Evolutionary conservation across 2,888 invertebrate genomes (phyloP).

Genomic region (Augochlorella aurata): DNA sequence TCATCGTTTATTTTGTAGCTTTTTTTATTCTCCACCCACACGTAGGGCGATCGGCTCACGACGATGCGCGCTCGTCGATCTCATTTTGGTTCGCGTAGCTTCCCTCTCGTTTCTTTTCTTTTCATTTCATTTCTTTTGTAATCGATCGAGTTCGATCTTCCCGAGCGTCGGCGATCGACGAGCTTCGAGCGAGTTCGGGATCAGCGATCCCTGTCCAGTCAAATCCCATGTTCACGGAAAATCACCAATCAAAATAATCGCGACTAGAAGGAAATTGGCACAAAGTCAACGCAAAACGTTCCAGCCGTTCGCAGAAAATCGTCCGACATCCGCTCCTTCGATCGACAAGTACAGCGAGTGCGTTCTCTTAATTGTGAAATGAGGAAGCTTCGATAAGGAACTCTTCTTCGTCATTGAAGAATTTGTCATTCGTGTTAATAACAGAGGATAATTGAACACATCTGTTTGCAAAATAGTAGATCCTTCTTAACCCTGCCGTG

Average conservation of each 20-base stretch:
- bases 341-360: neutral
- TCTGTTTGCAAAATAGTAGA: neutral
- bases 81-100: neutral
- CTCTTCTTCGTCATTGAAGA: neutral
- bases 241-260: neutral
- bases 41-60: slow-evolving; percentile 50
- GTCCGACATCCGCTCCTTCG: too few relatives aligned
- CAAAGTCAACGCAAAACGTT: neutral
- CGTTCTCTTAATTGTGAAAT: neutral
- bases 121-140: too few relatives aligned
- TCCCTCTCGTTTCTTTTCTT: neutral
- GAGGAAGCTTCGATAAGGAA: neutral
- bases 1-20: neutral
- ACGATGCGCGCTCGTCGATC: slow-evolving; percentile 31
- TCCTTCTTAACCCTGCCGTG: neutral
- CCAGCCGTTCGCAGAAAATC: neutral
- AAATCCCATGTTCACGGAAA: neutral
- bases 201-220: neutral
- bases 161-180: slow-evolving; percentile 30
- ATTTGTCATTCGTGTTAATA: neutral
- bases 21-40: slow-evolving; percentile 31
- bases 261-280: slow-evolving; percentile 4
- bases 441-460: neutral
- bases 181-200: slow-evolving; percentile 7
- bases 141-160: neutral